Evolutionary conservation across 1,140 invertebrate species (phyloP), one percentile per base, ranked within the genome.

Genomic region (Phymorhynchus buccinoides): DNA sequence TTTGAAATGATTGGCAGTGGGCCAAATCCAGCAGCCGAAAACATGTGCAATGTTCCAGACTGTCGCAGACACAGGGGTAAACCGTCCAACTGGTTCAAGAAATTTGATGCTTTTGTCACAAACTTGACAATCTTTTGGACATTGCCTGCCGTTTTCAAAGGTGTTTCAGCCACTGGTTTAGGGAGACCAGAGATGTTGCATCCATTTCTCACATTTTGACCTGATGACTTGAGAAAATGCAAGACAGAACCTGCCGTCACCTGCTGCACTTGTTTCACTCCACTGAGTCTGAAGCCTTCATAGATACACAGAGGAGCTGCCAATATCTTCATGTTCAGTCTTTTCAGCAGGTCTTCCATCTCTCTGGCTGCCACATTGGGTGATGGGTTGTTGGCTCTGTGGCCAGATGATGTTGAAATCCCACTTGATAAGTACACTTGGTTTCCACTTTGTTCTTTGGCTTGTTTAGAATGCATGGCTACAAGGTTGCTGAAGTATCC

Each of bases 261-360:
- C 39, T 68, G 9, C 39, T 71, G 39, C 18, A 68, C 81, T 16
- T 42, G 62, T 1, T 30, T 16, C 22, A 73, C 81, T 16, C 81
- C 81, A 32, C 81, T 83, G 14, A 9, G 4, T 66, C 9, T 83
- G 66, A 83, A 83, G 66, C 44, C 32, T 27, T 71, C 41, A 18
- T 32, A 71, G 41, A 83, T 14, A 30, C 18, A 39, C 12, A 83
- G 39, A 37, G 81, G 62, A 0, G 41, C 39, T 9, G 39, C 62
- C 39, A 71, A n/a, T n/a, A 83, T 44, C 62, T 83, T 83, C 81
- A 83, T 83, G 62, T 83, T 83, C 16, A 83, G n/a, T 7, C 35
- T 44, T 32, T 71, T 68, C 66, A 83, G 44, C 27, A 83, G 41
- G 1, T 35, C 37, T 27, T 30, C 12, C 62, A 83, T 62, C 12